phyloP scores from a whole-genome alignment of 2,888 invertebrate genomes.

The Parochlus steinenii region DNA sequence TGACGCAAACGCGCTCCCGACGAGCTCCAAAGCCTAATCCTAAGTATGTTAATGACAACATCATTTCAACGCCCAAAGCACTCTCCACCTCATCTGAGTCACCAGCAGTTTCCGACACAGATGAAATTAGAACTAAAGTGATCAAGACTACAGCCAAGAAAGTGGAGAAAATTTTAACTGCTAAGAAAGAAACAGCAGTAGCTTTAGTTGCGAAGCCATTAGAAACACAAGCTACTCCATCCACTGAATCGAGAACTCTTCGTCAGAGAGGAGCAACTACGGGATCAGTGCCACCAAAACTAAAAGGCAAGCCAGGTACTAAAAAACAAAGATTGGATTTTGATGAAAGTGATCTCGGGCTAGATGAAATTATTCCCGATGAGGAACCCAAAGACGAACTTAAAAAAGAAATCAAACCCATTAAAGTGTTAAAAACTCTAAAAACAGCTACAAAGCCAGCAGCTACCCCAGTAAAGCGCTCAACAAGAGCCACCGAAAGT shows the following conservation, averaged over 20 bases:
- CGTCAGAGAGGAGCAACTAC: too few species aligned
- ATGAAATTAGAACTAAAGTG: not conserved
- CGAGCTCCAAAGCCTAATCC: slow-evolving; percentile 31
- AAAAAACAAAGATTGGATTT: too few species aligned
- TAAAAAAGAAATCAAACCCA: slow-evolving; percentile 6
- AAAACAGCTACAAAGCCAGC: too few species aligned
- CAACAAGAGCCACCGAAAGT: slow-evolving; percentile 1
- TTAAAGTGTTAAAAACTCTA: too few species aligned
- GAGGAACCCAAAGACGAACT: slow-evolving; percentile 3
- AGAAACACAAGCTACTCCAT: too few species aligned
- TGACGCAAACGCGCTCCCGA: slow-evolving; percentile 19
- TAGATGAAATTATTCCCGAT: too few species aligned
- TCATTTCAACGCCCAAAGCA: slow-evolving; percentile 19
- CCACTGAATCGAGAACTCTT: too few species aligned
- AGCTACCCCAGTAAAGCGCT: too few species aligned
- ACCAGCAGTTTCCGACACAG: slow-evolving; percentile 7
- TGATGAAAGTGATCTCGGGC: too few species aligned
- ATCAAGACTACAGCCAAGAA: not conserved
- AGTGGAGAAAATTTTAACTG: not conserved
- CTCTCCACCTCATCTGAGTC: slow-evolving; percentile 1
- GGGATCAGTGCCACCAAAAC: too few species aligned
- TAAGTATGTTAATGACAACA: slow-evolving; percentile 27
- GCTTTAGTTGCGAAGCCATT: slow-evolving; percentile 3
- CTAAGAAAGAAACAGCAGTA: not conserved
- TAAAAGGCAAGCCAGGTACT: too few species aligned